Evolutionary conservation across 2,888 invertebrate species (phyloP).

Genomic region (Orchesellides sinensis): DNA sequence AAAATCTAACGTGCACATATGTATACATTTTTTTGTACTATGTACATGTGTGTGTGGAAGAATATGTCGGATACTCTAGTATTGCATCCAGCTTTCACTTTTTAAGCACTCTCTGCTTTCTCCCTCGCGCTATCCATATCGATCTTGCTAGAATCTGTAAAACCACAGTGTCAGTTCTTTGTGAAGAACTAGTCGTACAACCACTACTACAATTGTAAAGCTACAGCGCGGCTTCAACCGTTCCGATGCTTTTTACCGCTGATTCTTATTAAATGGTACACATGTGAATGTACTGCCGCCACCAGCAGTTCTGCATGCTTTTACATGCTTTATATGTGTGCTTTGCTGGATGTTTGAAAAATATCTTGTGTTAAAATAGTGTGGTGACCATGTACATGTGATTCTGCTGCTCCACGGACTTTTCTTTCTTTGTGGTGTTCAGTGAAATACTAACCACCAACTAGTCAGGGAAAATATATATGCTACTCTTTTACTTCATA

Average conservation of each 20-base stretch:
- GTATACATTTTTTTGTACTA: neutral
- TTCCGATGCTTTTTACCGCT: slow-evolving; percentile 15
- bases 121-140: slow-evolving; percentile 60
- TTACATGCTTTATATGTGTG: no score
- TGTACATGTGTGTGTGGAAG: neutral
- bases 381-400: slow-evolving; percentile 36
- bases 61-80: neutral
- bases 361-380: slow-evolving; percentile 41
- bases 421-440: slow-evolving; percentile 24
- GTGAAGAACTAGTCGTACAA: slow-evolving; percentile 31
- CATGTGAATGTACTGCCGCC: neutral
- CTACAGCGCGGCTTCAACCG: no score
- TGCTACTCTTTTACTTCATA: neutral
- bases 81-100: slow-evolving; percentile 54
- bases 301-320: neutral
- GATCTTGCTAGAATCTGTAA: slow-evolving; percentile 71
- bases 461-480: neutral
- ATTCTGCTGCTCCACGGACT: slow-evolving; percentile 50
- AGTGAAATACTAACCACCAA: neutral
- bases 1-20: neutral
- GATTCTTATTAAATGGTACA: no score
- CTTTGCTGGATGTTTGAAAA: slow-evolving; percentile 9
- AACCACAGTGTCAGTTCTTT: slow-evolving; percentile 73
- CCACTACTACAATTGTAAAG: no score
- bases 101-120: slow-evolving; percentile 56